Evolutionary conservation across 2,888 invertebrate genomes (phyloP), one percentile per base, ranked within the genome.

Genomic region (Elgonia sp.): DNA sequence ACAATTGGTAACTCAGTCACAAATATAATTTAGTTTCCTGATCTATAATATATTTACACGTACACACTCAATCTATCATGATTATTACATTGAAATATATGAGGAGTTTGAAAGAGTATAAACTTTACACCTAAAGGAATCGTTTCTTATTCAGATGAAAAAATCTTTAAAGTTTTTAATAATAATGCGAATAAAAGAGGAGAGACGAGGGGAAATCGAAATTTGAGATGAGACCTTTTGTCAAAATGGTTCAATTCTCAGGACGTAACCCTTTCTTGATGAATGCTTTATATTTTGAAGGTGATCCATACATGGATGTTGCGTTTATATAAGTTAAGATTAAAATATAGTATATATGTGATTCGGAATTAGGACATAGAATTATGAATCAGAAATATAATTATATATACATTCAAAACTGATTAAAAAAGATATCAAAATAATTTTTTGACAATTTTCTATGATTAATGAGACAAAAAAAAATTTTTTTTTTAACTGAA

Each of bases 21-120:
- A 92, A 93, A 93, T 92, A 93, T 93, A 92, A 77, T 92, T 92
- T 92, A 91, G 91, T 92, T 93, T 92, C 90, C 53, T 72, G 37
- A 53, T 42, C 72, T 14, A 60, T 40, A 55, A 70, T 53, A 29
- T 62, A 63, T n/a, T 21, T 50, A 39, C n/a, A 42, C 72, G 50
- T n/a, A n/a, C n/a, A 81, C 40, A 29, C 16, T 72, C 72, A 12
- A 39, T 72, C 55, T 18, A 57, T 72, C 57, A 50, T 8, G 55
- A 40, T 21, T n/a, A 20, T 6, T 55, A 21, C 5, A 42, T 57
- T 40, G 40, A 73, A 60, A 53, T 16, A 10, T 55, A 62, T 39
- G 16, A n/a, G 5, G 62, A 62, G 62, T 39, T 37, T 53, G 42
- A 39, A 21, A 57, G 21, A 63, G 86, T 62, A 83, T 62, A 84